Conservation (phyloP, 2,113 vertebrate genomes). For the Crotophaga sulcirostris region DNA sequence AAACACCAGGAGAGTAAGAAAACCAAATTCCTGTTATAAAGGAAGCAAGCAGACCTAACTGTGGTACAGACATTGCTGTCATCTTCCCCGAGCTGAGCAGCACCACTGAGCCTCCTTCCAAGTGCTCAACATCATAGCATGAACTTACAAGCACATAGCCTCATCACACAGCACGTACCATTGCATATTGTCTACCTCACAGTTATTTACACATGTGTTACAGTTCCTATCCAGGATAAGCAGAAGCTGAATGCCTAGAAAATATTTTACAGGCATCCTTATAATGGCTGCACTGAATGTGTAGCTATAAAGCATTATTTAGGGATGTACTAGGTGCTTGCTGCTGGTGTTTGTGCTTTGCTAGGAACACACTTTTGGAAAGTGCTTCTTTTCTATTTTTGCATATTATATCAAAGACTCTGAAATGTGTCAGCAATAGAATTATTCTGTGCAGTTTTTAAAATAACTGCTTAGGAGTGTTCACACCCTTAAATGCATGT, state of each 20-base stretch:
- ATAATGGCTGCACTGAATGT: too few species aligned
- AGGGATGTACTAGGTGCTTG: too few species aligned
- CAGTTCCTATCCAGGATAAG: too few species aligned
- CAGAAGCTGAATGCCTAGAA: too few species aligned
- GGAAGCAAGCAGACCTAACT: rapidly evolving
- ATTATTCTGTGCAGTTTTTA: too few species aligned
- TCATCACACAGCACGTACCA: rapidly evolving
- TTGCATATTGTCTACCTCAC: too few species aligned
- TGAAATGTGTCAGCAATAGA: neutral
- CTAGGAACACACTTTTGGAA: neutral
- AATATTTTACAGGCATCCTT: too few species aligned
- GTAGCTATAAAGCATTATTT: too few species aligned
- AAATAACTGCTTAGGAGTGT: neutral
- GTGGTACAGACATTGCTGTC: rapidly evolving
- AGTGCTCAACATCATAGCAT: rapidly evolving
- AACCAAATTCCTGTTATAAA: too few species aligned
- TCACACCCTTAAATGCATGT: neutral
- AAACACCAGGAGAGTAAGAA: neutral
- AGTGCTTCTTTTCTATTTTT: neutral
- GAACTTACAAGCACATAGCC: neutral
- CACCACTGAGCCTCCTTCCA: neutral
- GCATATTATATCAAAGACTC: neutral
- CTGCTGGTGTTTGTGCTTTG: too few species aligned
- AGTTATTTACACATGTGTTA: too few species aligned
- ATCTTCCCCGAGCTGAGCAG: neutral